Evolutionary conservation across 2,888 invertebrate species (phyloP), one percentile per base, ranked within the genome.

Genomic region (Hesperia comma): DNA sequence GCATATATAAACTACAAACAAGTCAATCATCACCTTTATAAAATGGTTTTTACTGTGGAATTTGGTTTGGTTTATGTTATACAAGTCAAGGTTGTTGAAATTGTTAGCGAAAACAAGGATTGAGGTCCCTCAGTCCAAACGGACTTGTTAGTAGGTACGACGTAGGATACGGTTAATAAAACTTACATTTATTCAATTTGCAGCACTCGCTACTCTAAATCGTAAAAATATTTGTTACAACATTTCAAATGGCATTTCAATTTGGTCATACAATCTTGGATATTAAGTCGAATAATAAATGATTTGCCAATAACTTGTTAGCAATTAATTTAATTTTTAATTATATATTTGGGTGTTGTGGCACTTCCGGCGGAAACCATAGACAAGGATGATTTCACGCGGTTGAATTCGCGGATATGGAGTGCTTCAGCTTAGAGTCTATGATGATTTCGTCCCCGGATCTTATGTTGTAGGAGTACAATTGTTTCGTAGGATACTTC

Each of bases 391-490:
- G n/a, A 53, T 63, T 57, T 76, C 72, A 80, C 67, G 77, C 82
- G 10, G 83, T 79, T 3, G 90, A 88, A 68, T 84, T 89, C 40
- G 78, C 79, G 0, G 90, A 91, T 69, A 87, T 77, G 8, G 90
- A 92, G 74, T 94, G 93, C 81, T 95, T 95, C 73, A 94, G 87
- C 84, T 97, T 97, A 70, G 95, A 95, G 84, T 98, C 97, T 70
- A 98, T 96, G 73, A 98, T 96, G 77, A 98, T 98, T 87, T 98
- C 97, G 86, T 98, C 98, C 12, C 98, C 98, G 68, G 96, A 96
- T 72, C 96, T 93, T 70, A 98, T 96, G 87, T 98, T 98, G 90
- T 98, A 98, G 69, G 97, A 97, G 86, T 98, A 98, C 21, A 98
- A 94, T 84, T 96, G 97, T 83, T 98, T 98, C 77, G 96, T 96